Evolutionary conservation across 23 tunicate genomes (phyloP), one percentile per base, ranked within the genome.

Genomic region (Phallusia fumigata): DNA sequence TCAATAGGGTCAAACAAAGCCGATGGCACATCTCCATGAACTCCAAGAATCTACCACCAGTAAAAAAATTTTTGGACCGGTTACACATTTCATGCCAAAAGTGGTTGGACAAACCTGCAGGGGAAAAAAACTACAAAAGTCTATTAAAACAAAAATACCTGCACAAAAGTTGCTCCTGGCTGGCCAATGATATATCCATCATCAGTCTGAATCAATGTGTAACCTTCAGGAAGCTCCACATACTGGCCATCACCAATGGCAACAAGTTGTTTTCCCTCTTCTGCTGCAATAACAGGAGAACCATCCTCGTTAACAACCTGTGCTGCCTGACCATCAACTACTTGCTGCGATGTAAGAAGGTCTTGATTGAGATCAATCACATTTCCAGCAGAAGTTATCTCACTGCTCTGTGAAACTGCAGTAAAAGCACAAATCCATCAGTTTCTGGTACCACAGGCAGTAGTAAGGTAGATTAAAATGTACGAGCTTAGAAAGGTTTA

Each of bases 181-280:
- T 94, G 98, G 1, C 98, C 98, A 44, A 94, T 94, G 30, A 94
- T 86, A 79, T 89, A 94, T 3, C 98, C 98, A 65, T 94, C 98
- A 53, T 94, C 98, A 5, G 98, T 94, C 65, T 94, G 98, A 0
- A 94, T 94, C 52, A 94, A 65, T 21, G 95, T 94, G 88, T 94
- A 94, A 0, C 98, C 98, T 65, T 94, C 98, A 13, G 98, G 98
- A 3, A 94, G 88, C 69, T 94, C 98, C 16, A 94, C 91, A 58
- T 89, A 94, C 35, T 94, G 98, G 30, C 98, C 98, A 76, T 94
- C 98, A 19, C 98, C 98, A 30, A 94, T 89, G 5, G 98, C 51
- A 16, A 94, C 98, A 76, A 94, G 83, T 64, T 94, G 98, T 65
- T 94, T 94, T 19, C 98, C 90, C 30, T 80, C 94, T 65, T 89